Evolutionary conservation across 2,797 vertebrate species (phyloP).

Genomic region (Neoniphon sammara): DNA sequence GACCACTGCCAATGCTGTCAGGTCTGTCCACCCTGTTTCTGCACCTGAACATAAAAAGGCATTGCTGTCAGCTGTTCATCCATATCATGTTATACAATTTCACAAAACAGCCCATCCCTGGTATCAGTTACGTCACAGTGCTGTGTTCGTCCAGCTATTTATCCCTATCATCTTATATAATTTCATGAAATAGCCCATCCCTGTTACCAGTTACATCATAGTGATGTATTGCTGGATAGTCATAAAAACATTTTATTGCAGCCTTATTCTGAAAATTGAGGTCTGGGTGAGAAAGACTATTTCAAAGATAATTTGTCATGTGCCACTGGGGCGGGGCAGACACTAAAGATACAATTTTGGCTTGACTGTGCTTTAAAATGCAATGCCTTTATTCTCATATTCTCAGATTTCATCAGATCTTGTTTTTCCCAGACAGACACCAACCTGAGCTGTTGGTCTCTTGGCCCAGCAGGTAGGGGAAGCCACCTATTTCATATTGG

Average conservation of each 20-base stretch:
- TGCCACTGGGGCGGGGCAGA: background rate
- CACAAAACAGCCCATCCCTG: background rate
- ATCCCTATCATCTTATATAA: background rate
- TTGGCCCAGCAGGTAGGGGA: conserved; percentile 92
- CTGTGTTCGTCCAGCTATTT: background rate
- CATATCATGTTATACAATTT: background rate
- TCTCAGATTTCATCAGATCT: background rate
- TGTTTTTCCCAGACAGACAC: conserved; percentile 10
- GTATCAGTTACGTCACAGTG: background rate
- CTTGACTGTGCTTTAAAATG: background rate
- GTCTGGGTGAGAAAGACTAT: background rate
- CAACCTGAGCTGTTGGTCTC: conserved; percentile 90
- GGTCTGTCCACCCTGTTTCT: conserved; percentile 90
- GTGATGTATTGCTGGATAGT: background rate
- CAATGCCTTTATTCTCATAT: background rate
- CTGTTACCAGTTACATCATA: background rate
- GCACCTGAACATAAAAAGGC: conserved; percentile 70
- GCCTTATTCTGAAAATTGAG: background rate
- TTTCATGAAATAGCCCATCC: background rate
- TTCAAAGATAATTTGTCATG: background rate
- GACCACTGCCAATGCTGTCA: conserved; percentile 90
- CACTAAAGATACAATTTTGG: background rate
- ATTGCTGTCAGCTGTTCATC: background rate
- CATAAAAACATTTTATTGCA: background rate
- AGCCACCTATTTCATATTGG: conserved; percentile 88